These are phyloP conservation scores for Cephalopachus bancanus DNA, from an alignment of 2,797 vertebrate genomes.

Conservation along the genomic window DNA sequence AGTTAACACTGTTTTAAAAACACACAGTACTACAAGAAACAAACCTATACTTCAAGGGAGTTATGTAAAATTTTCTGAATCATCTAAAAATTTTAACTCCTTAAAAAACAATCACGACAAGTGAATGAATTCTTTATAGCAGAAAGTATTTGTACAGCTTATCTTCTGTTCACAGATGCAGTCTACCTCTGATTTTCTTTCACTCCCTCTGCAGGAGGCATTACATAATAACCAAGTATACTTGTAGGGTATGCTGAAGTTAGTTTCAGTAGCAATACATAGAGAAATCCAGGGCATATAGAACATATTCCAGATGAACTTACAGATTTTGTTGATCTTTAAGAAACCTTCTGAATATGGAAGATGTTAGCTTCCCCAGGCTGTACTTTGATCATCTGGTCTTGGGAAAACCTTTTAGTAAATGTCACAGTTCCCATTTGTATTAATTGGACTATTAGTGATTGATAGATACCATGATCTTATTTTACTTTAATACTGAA, in stretches of 20 bases:
- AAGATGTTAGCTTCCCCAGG: neutral
- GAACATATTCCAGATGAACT: neutral
- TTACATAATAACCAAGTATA: neutral
- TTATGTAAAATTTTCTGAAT: neutral
- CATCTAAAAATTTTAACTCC: slow-evolving; percentile 7
- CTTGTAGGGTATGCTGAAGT: neutral
- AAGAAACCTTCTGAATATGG: neutral
- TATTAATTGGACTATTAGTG: neutral
- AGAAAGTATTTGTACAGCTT: slow-evolving; percentile 20
- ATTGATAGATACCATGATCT: slow-evolving; percentile 2
- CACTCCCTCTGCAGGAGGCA: neutral
- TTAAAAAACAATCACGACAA: slow-evolving; percentile 17
- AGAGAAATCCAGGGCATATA: neutral
- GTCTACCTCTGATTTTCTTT: slow-evolving; percentile 32
- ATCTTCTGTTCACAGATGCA: neutral
- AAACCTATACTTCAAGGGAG: neutral
- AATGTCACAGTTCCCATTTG: neutral
- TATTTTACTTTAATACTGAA: slow-evolving; percentile 23
- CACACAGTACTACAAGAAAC: neutral
- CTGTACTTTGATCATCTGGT: neutral
- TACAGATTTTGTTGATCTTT: neutral
- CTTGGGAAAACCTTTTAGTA: slow-evolving; percentile 15
- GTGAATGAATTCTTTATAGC: neutral
- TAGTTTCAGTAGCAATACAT: neutral
- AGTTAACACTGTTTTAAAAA: slow-evolving; percentile 43